A percentile compares a stretch with the other conserved stretches of the same genome.
Evolutionary conservation across 2,797 vertebrate genomes (phyloP).

Genomic region (Hypotaenidia philippensis): DNA sequence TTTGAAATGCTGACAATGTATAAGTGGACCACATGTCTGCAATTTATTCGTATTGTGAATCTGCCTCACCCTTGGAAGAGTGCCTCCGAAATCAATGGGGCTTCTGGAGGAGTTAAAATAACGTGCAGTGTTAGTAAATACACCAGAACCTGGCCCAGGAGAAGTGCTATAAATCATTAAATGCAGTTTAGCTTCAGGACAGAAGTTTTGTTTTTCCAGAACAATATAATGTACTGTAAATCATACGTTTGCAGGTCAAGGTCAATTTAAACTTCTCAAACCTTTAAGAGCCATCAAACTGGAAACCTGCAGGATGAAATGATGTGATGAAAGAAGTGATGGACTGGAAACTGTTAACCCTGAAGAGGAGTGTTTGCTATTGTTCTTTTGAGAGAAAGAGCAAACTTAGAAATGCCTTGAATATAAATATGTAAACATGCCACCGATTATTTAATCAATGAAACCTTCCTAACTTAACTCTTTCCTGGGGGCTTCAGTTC

Average conservation of each 20-base stretch:
- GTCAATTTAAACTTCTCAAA: constrained; percentile 69
- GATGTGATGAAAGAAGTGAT: constrained; percentile 41
- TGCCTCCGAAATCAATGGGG: neutral
- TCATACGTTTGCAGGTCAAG: constrained; percentile 41
- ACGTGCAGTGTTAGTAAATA: neutral
- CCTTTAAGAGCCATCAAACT: constrained; percentile 31
- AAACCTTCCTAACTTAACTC: neutral
- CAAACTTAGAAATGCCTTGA: constrained; percentile 20
- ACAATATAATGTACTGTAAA: constrained; percentile 35
- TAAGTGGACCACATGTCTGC: neutral
- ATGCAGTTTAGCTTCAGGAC: constrained; percentile 8
- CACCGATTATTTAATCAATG: neutral
- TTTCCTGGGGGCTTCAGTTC: neutral
- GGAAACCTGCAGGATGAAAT: constrained; percentile 34
- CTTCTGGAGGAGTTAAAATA: constrained; percentile 31
- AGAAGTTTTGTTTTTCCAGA: constrained; percentile 53
- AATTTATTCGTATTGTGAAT: neutral
- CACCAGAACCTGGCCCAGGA: neutral
- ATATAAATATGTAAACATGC: constrained; percentile 1
- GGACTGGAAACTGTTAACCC: constrained; percentile 45
- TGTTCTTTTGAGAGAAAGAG: constrained; percentile 42
- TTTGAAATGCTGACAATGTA: neutral
- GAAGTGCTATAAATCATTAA: constrained; percentile 34
- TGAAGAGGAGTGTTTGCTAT: constrained; percentile 23
- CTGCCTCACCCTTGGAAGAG: neutral